A percentile compares a stretch with the other conserved stretches of the same genome.
Conservation (phyloP, 1,140 invertebrate species). For the Nomia melanderi region DNA sequence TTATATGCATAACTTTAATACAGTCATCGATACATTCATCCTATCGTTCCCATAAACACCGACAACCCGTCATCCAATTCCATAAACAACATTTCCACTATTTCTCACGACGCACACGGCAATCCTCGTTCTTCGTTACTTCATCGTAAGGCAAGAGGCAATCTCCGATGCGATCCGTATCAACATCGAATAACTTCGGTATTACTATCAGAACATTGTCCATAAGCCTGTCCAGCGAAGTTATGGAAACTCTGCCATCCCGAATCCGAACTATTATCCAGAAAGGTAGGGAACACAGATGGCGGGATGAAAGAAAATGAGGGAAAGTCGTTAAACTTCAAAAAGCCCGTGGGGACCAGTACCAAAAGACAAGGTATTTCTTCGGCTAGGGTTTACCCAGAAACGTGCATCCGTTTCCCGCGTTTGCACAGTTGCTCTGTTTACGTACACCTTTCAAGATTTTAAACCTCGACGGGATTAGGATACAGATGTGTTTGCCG, state of each 20-base stretch:
- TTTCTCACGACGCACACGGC: too few species aligned
- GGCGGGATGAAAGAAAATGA: background rate
- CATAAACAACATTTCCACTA: too few species aligned
- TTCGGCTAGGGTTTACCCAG: background rate
- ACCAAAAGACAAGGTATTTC: background rate
- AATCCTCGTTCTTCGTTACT: too few species aligned
- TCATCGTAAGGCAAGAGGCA: too few species aligned
- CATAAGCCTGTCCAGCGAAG: too few species aligned
- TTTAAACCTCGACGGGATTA: slow-evolving; percentile 11
- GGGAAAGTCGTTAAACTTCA: background rate
- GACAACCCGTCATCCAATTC: too few species aligned
- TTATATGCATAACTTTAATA: too few species aligned
- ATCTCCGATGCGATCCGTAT: background rate
- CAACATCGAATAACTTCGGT: background rate
- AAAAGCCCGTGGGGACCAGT: background rate
- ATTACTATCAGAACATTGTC: background rate
- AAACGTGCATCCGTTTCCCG: background rate
- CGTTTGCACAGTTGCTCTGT: slow-evolving; percentile 48
- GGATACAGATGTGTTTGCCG: background rate
- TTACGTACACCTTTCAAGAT: slow-evolving; percentile 29
- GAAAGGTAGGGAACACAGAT: background rate
- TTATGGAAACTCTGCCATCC: too few species aligned
- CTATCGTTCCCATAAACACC: too few species aligned
- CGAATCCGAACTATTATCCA: background rate
- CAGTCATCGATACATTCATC: too few species aligned